Conservation (phyloP, 2,797 vertebrate species). For the Acanthurus lineatus region DNA sequence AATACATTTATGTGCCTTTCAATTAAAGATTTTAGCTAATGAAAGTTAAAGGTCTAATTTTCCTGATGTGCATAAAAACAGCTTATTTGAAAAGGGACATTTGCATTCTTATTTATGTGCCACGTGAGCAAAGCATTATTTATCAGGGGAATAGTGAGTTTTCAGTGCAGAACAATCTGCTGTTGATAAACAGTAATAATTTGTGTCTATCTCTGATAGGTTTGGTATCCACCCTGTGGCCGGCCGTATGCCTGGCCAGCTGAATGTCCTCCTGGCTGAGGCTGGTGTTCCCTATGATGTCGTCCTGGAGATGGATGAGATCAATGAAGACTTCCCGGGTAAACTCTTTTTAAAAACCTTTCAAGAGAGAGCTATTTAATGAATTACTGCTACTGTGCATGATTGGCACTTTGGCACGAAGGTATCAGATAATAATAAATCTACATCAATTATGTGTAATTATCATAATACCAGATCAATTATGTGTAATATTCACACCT, state of each 20-base stretch:
- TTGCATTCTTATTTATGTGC: background rate
- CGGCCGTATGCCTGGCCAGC: conserved; percentile 88
- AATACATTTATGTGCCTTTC: background rate
- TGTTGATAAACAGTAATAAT: background rate
- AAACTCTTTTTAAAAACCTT: conserved; percentile 13
- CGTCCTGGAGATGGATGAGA: conserved; percentile 91
- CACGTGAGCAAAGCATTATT: too few relatives aligned
- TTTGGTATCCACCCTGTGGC: conserved; percentile 90
- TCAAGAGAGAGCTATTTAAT: background rate
- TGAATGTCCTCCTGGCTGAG: conserved; percentile 88
- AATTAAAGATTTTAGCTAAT: background rate
- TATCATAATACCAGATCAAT: conserved; percentile 25
- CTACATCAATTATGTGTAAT: too few relatives aligned
- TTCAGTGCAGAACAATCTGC: background rate
- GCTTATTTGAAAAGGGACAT: background rate
- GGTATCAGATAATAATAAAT: background rate
- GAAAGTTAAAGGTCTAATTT: background rate
- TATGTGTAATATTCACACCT: conserved; percentile 40
- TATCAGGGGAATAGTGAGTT: background rate
- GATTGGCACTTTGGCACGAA: conserved; percentile 34
- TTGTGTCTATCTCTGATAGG: conserved; percentile 61
- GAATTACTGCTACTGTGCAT: conserved; percentile 3
- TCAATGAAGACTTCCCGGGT: conserved; percentile 90
- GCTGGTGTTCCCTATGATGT: conserved; percentile 89
- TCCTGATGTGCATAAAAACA: background rate